Base-by-base conservation (phyloP, 2,888 invertebrate species). In the Dione vanillae region DNA sequence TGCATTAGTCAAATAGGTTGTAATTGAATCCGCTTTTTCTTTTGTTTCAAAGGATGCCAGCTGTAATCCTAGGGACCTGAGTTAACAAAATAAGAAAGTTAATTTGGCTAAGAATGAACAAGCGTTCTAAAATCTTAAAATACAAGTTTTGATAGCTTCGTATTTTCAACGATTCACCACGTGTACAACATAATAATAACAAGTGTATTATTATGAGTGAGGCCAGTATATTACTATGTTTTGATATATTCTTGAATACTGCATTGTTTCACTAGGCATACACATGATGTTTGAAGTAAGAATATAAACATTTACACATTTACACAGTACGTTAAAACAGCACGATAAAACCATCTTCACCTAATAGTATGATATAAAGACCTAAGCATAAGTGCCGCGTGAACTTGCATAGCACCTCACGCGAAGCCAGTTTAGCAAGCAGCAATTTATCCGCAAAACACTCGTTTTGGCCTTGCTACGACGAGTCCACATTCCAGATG, bases 1-100 rank as follows among this genome's bases (percentile, higher is more conserved):
- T 83, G 97, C 97, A 90, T 97, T 97, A 79, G 95, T 96, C 71
- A 97, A 93, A 86, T 97, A 97, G 76, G 96, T 96, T 66, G 96
- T 96, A 93, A 97, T 96, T 58, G 96, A 96, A 84, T 97, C 96
- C 6, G 97, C 96, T 88, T 97, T 97, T 89, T 97, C 97, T 84
- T 96, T 96, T 10, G 97, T 97, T 89, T 97, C 97, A 82, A 97
- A 97, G 14, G 97, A 97, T 59, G 96, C 96, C 82, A 97, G 92
- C 84, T 97, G 97, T 77, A 97, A 92, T 27, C 97, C 97, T 82
- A 97, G 92, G 69, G 97, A 97, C 81, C 97, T 94, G 91, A 72
- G 89, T 82, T 45, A 35, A 83, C 78, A 70, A 62, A 73, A 75
- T 40, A 62, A 74, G 40, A 45, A 35, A 37, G 64, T 65, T 61